A percentile compares a stretch with the other conserved stretches of the same genome.
Conservation (phyloP, 2,888 invertebrate species). For the Cataglyphis albicans region DNA sequence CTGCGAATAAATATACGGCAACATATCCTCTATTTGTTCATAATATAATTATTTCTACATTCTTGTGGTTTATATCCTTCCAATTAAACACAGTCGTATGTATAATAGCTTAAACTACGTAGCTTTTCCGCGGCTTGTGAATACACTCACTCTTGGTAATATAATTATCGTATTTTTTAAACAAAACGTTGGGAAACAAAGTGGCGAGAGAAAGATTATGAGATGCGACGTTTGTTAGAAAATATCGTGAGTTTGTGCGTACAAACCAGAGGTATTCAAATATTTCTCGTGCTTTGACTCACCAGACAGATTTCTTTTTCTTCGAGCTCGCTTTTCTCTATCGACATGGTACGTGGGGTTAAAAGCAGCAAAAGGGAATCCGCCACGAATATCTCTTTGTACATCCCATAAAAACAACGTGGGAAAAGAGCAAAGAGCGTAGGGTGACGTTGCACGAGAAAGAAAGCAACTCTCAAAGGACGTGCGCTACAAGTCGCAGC, state of each 20-base stretch:
- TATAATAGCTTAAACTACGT: conserved; percentile 11
- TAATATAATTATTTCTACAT: conserved; percentile 26
- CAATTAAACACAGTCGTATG: neutral
- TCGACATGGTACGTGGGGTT: neutral
- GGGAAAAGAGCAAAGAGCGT: conserved; percentile 19
- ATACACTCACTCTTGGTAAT: conserved; percentile 4
- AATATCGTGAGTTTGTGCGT: neutral
- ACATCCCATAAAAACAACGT: conserved; percentile 22
- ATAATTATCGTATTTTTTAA: conserved; percentile 31
- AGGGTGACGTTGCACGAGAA: conserved; percentile 2
- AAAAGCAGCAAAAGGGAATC: conserved; percentile 13
- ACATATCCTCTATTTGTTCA: conserved; percentile 14
- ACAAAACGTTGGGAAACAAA: neutral
- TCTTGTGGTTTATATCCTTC: conserved; percentile 4
- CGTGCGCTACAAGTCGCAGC: conserved; percentile 28
- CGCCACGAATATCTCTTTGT: conserved; percentile 20
- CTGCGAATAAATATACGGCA: conserved; percentile 11
- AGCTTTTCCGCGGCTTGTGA: conserved; percentile 7
- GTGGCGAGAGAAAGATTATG: neutral
- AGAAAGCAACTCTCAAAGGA: conserved; percentile 54
- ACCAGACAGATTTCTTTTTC: conserved; percentile 6
- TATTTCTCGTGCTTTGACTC: conserved; percentile 23
- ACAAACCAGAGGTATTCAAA: conserved; percentile 13
- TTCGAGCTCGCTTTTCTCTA: neutral
- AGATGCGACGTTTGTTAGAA: neutral